phyloP scores from a whole-genome alignment of 2,113 vertebrate species.

The Gorsachius goisagi region DNA sequence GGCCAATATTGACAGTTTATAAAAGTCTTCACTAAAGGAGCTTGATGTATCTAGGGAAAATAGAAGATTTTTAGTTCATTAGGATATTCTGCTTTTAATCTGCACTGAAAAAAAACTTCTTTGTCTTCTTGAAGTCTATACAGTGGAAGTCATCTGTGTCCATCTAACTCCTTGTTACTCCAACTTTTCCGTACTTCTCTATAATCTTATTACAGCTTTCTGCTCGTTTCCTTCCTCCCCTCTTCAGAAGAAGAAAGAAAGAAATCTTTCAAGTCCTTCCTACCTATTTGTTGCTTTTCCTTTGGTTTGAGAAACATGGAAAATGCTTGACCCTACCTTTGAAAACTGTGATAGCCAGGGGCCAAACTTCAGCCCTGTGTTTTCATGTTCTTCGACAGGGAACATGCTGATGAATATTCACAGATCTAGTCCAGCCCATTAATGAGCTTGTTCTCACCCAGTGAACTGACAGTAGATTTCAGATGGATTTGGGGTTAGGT shows the following conservation, averaged over 20 bases:
- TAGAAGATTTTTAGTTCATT: neutral
- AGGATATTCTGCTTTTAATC: neutral
- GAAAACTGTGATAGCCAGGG: neutral
- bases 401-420: neutral
- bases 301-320: neutral
- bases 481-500: neutral
- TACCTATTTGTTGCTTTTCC: neutral
- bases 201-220: neutral
- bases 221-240: neutral
- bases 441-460: neutral
- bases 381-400: neutral
- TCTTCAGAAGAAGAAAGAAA: neutral
- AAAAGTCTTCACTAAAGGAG: neutral
- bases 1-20: neutral
- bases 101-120: neutral
- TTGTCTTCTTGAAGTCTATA: neutral
- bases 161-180: neutral
- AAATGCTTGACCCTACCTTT: neutral
- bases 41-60: neutral
- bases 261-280: neutral
- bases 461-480: neutral
- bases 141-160: neutral
- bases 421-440: neutral
- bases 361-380: neutral
- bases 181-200: neutral